A percentile compares a stretch with the other conserved stretches of the same genome.
Evolutionary conservation across 1,140 invertebrate species (phyloP).

Genomic region (Bombyx mandarina): DNA sequence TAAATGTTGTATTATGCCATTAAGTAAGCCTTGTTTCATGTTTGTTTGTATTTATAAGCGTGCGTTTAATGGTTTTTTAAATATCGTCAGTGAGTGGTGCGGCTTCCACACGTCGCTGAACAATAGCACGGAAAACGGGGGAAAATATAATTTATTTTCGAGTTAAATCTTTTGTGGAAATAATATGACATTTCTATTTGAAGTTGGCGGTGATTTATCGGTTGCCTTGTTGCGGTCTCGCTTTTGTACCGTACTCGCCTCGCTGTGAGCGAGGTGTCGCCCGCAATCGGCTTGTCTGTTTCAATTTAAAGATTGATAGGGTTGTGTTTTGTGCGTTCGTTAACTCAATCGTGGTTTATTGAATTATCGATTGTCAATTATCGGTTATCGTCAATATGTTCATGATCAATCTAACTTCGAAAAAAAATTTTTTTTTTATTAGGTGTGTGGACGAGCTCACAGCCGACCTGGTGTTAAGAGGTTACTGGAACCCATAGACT

Average conservation of each 20-base stretch:
- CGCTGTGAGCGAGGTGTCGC: constrained; percentile 31
- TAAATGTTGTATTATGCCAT: too few species aligned
- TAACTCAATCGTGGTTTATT: too few species aligned
- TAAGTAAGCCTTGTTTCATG: too few species aligned
- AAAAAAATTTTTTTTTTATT: too few species aligned
- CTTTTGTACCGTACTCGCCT: constrained; percentile 30
- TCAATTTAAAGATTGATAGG: constrained; percentile 24
- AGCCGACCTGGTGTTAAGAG: too few species aligned
- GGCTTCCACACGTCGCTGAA: constrained; percentile 66
- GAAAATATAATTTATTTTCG: constrained; percentile 69
- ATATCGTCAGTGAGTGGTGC: constrained; percentile 53
- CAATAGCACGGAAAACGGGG: constrained; percentile 55
- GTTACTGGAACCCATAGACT: too few species aligned
- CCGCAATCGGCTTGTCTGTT: constrained; percentile 22
- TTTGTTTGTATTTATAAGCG: constrained; percentile 57
- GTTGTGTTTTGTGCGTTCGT: constrained; percentile 1
- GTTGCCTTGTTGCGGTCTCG: constrained; percentile 46
- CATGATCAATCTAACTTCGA: too few species aligned
- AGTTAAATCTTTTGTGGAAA: constrained; percentile 71
- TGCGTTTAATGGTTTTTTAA: constrained; percentile 71
- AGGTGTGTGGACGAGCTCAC: too few species aligned
- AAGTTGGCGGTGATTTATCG: constrained; percentile 67
- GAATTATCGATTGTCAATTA: too few species aligned
- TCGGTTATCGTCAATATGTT: too few species aligned
- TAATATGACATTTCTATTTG: constrained; percentile 71